Evolutionary conservation across 1,140 invertebrate species (phyloP).

Genomic region (Leptinotarsa texana): DNA sequence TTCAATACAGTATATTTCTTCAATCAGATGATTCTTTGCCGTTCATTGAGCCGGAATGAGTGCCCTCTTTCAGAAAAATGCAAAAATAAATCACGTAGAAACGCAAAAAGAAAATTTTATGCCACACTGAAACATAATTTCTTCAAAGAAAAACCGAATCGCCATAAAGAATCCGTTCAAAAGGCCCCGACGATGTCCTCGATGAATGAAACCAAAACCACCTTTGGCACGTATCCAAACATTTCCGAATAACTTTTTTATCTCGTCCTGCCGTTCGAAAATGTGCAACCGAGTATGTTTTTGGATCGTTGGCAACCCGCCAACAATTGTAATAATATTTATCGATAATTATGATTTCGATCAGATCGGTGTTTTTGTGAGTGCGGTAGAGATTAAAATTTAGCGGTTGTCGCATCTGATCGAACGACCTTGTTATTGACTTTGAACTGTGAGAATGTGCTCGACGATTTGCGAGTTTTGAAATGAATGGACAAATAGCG

Average conservation of each 20-base stretch:
- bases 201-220: neutral
- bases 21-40: no score
- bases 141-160: no score
- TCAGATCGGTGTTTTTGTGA: neutral
- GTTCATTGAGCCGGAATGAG: no score
- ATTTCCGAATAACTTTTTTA: neutral
- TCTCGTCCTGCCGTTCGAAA: neutral
- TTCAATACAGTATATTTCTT: no score
- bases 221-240: neutral
- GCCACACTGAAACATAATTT: no score
- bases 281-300: neutral
- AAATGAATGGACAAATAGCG: no score
- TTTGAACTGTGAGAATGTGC: neutral
- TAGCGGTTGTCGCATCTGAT: neutral
- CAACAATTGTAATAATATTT: neutral
- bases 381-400: neutral
- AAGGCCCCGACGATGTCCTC: no score
- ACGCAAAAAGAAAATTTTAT: no score
- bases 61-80: no score
- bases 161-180: no score
- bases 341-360: conserved; percentile 1
- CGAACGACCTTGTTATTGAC: neutral
- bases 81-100: no score
- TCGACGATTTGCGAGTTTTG: no score
- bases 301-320: neutral